These are phyloP conservation scores for Nycticorax nycticorax DNA, from an alignment of 2,113 vertebrate species.

Conservation along the genomic window DNA sequence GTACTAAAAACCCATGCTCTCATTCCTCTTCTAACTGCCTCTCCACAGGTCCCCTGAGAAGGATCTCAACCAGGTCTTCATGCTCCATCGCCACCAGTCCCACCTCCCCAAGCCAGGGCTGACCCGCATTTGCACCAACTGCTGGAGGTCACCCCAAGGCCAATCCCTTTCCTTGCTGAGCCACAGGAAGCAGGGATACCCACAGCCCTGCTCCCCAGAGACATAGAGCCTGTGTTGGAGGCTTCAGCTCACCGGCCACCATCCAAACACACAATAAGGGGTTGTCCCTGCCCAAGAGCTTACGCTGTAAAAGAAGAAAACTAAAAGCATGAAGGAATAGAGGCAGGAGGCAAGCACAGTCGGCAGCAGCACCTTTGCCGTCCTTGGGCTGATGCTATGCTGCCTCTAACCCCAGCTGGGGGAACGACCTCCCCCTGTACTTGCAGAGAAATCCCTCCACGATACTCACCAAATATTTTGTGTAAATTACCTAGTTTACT, in stretches of 20 bases:
- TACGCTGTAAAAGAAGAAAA: accelerated
- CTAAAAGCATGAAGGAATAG: not conserved
- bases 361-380: not conserved
- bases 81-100: accelerated
- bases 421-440: not conserved
- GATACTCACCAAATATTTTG: not conserved
- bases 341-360: not conserved
- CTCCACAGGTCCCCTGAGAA: not conserved
- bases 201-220: not conserved
- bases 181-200: not conserved
- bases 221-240: accelerated
- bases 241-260: not conserved
- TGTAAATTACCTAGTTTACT: not conserved
- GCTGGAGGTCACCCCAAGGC: not conserved
- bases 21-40: not conserved
- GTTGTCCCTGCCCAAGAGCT: not conserved
- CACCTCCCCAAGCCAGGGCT: not conserved
- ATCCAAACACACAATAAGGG: not conserved
- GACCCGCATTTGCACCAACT: not conserved
- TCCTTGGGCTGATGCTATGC: not conserved
- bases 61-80: not conserved
- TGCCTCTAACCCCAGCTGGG: not conserved
- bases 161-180: accelerated
- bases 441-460: not conserved
- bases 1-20: not conserved